Conservation (phyloP, 2,113 vertebrate species). For the Saguinus imperator region DNA sequence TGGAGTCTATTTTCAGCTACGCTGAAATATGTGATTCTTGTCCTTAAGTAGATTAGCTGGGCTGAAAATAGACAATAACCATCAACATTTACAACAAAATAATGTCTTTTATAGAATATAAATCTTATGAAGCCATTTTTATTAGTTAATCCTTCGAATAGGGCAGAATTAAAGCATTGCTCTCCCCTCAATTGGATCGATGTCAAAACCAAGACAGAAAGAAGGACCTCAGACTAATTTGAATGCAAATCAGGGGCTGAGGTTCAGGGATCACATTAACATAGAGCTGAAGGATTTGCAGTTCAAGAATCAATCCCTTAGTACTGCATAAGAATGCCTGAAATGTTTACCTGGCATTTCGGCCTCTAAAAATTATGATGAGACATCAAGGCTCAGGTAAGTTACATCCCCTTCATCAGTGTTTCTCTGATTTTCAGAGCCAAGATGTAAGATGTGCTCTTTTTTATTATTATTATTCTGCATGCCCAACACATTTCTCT, state of each 20-base stretch:
- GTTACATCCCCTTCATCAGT: not conserved
- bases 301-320: not conserved
- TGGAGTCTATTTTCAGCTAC: not conserved
- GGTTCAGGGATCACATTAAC: not conserved
- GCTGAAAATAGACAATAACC: not conserved
- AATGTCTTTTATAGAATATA: not conserved
- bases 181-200: not conserved
- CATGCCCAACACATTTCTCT: not conserved
- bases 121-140: not conserved
- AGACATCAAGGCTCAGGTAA: not conserved
- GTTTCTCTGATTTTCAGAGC: not conserved
- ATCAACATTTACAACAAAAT: not conserved
- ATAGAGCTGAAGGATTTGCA: not conserved
- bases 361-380: not conserved
- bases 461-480: not conserved
- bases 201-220: slow-evolving; percentile 18
- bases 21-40: not conserved
- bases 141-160: not conserved
- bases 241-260: not conserved
- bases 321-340: not conserved
- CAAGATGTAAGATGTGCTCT: not conserved
- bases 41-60: too few species aligned
- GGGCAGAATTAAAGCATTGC: not conserved
- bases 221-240: not conserved
- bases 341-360: not conserved